A percentile compares a stretch with the other conserved stretches of the same genome.
Evolutionary conservation across 2,797 vertebrate species (phyloP).

Genomic region (Silurus lanzhouensis): DNA sequence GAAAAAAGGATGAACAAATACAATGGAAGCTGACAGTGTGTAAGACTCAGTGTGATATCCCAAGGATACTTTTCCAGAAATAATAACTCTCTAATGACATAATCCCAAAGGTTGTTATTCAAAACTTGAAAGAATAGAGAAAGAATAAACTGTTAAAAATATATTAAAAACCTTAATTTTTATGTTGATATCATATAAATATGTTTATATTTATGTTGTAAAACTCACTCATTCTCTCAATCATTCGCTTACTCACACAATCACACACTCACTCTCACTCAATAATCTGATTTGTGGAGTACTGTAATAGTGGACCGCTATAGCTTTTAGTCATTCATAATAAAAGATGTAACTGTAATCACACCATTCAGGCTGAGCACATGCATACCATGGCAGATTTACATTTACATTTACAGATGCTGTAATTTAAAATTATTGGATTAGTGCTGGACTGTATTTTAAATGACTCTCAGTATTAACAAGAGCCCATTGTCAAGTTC

Average conservation of each 20-base stretch:
- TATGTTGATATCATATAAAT: too few species aligned
- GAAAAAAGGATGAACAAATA: slow-evolving; percentile 34
- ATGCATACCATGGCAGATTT: slow-evolving; percentile 58
- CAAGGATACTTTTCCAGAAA: slow-evolving; percentile 20
- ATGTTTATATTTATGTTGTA: too few species aligned
- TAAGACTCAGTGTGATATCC: not conserved
- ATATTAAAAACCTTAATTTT: too few species aligned
- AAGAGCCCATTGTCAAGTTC: slow-evolving; percentile 67
- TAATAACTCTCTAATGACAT: slow-evolving; percentile 15
- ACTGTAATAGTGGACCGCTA: not conserved
- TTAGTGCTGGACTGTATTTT: slow-evolving; percentile 38
- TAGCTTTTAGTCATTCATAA: not conserved
- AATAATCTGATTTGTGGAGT: not conserved
- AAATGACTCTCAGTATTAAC: slow-evolving; percentile 70
- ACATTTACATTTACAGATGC: slow-evolving; percentile 32
- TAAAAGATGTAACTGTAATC: not conserved
- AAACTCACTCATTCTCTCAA: not conserved
- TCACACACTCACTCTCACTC: not conserved
- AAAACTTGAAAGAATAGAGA: not conserved
- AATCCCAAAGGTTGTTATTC: slow-evolving; percentile 18
- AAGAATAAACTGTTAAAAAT: too few species aligned
- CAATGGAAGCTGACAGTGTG: slow-evolving; percentile 27
- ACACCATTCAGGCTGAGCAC: slow-evolving; percentile 21
- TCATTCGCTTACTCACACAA: not conserved
- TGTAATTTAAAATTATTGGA: slow-evolving; percentile 37